A percentile compares a stretch with the other conserved stretches of the same genome.
Evolutionary conservation across 2,113 vertebrate genomes (phyloP).

Genomic region (Myiagra hebetior): DNA sequence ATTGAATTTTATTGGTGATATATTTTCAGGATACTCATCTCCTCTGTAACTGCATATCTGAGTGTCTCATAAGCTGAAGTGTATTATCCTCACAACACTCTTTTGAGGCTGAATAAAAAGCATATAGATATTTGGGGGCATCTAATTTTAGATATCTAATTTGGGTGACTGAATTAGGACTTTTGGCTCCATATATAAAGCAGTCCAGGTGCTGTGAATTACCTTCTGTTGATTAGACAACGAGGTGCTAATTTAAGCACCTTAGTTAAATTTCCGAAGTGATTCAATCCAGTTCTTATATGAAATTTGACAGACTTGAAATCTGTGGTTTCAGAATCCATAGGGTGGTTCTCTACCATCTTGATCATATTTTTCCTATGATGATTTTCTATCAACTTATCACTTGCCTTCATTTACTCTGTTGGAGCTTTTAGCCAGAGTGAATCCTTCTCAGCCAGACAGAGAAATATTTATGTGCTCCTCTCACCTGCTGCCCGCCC

Average conservation of each 20-base stretch:
- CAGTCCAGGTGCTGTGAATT: conserved; percentile 66
- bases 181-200: conserved; percentile 60
- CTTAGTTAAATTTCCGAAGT: conserved; percentile 9
- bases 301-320: background rate
- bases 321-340: background rate
- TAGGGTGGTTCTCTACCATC: background rate
- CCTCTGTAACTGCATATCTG: conserved; percentile 27
- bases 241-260: conserved; percentile 53
- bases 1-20: conserved; percentile 39
- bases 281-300: background rate
- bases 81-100: conserved; percentile 35
- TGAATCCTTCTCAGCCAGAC: background rate
- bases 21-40: conserved; percentile 43
- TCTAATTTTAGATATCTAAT: conserved; percentile 63
- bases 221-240: conserved; percentile 59
- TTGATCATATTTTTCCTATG: background rate
- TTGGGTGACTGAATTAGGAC: conserved; percentile 55
- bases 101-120: conserved; percentile 40
- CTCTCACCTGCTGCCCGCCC: background rate
- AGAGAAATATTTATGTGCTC: background rate
- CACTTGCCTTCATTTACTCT: background rate
- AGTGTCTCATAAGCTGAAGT: conserved; percentile 41
- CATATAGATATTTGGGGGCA: conserved; percentile 43
- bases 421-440: background rate
- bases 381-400: background rate